phyloP scores from a whole-genome alignment of 2,113 vertebrate species.

The Mormyrus lacerda region DNA sequence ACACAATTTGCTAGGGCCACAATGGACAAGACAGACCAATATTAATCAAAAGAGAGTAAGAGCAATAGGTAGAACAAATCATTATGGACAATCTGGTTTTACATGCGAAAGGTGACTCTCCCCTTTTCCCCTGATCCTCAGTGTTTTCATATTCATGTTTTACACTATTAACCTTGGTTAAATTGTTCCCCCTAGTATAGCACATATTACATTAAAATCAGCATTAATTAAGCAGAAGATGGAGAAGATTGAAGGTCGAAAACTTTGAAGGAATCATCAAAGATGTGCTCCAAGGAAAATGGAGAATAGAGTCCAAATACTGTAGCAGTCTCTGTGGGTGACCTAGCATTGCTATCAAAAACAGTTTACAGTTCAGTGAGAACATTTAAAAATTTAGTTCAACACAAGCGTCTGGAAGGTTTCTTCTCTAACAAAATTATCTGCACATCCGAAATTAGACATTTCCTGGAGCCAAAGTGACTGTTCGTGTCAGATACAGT shows the following conservation, averaged over 20 bases:
- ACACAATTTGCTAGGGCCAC: background rate
- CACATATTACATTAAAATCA: background rate
- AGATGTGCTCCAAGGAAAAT: background rate
- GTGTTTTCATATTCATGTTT: background rate
- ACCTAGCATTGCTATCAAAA: background rate
- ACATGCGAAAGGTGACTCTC: background rate
- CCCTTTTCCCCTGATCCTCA: background rate
- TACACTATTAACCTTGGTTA: background rate
- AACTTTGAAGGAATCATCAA: background rate
- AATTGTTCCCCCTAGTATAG: background rate
- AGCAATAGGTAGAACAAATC: background rate
- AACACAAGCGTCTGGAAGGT: background rate
- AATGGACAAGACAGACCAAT: background rate
- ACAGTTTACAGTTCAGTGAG: background rate
- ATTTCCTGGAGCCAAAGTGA: background rate
- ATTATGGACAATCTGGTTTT: background rate
- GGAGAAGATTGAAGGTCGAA: background rate
- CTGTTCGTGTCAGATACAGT: background rate
- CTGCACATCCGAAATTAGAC: background rate
- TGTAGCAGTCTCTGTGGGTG: background rate
- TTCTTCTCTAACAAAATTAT: background rate
- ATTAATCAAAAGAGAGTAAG: background rate
- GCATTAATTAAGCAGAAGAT: too few species aligned
- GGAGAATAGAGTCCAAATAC: background rate
- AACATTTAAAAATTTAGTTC: background rate